These are phyloP conservation scores for Anagyrus pseudococci DNA, from an alignment of 2,888 invertebrate species.

Conservation along the genomic window DNA sequence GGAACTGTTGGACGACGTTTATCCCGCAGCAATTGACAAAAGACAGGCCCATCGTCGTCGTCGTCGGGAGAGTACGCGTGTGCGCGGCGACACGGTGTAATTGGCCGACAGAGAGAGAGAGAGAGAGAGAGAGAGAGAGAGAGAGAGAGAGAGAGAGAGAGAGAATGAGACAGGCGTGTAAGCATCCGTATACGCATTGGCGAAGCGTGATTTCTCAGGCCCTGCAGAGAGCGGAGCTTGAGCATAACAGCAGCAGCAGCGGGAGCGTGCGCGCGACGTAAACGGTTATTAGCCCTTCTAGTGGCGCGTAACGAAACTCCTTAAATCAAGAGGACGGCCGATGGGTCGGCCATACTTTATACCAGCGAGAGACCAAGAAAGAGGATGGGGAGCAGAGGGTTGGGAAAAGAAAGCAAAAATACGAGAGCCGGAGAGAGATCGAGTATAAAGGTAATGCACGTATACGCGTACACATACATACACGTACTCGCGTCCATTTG, in stretches of 20 bases:
- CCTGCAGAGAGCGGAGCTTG: constrained; percentile 1
- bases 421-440: too few relatives aligned
- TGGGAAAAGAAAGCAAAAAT: too few relatives aligned
- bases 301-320: constrained; percentile 36
- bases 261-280: constrained; percentile 21
- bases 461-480: constrained; percentile 18
- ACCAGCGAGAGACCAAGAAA: constrained; percentile 32
- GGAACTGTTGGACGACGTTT: too few relatives aligned
- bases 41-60: too few relatives aligned
- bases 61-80: too few relatives aligned
- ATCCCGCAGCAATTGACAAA: too few relatives aligned
- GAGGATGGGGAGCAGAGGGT: constrained; percentile 2
- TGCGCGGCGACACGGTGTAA: background rate
- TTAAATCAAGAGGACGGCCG: constrained; percentile 37
- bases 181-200: too few relatives aligned
- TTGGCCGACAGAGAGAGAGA: background rate
- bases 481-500: background rate
- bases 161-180: constrained; percentile 8
- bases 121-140: constrained; percentile 10
- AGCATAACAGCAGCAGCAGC: background rate
- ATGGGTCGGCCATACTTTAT: constrained; percentile 21
- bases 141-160: constrained; percentile 15
- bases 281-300: constrained; percentile 37
- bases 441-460: too few relatives aligned
- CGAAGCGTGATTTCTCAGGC: constrained; percentile 38